Base-by-base conservation (phyloP, 2,888 invertebrate species). In the Tenthredo livida region DNA sequence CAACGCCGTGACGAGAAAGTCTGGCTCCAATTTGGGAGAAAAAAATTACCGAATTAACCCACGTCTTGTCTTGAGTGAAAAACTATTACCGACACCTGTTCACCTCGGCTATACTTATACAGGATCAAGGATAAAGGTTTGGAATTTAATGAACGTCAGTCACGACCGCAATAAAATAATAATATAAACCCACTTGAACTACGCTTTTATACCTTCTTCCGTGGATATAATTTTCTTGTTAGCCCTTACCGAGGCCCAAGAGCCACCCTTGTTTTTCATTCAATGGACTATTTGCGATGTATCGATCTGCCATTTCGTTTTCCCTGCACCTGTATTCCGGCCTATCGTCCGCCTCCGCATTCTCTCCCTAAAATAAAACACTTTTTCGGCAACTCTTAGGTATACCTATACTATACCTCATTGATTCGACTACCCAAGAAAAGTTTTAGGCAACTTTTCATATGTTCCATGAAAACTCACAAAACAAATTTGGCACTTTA, bases 1-100 rank as follows among this genome's bases (percentile, higher is more conserved):
- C 17, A 15, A 67, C 33, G 50, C 17, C 50, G 21, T 33, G 29
- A 54, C 50, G 77, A 29, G 54, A 54, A 77, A 50, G 77, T 77
- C 54, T 77, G 77, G 77, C 54, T 54, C 50, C 54, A 33, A 21
- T 29, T 50, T 40, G n/a, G 29, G 77, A 54, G 77, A 17, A 50
- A 50, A 75, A 77, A 47, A 50, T 25, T 50, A 15, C 29, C 50
- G 21, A 50, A 50, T 77, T 5, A 17, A 77, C 77, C 15, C 50
- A 54, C 58, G 37, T 61, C 61, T 58, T 80, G 21, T 40, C 61
- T 58, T 25, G 61, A 61, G n/a, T 25, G 37, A 61, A 61, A 80
- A 80, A 80, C 80, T 40, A 54, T 58, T 54, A 7, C 29, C 78
- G 78, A 58, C 25, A 37, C 80, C 50, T 33, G 29, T 54, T 77